Evolutionary conservation across 2,888 invertebrate genomes (phyloP), one percentile per base, ranked within the genome.

Genomic region (Neoscelio sp.): DNA sequence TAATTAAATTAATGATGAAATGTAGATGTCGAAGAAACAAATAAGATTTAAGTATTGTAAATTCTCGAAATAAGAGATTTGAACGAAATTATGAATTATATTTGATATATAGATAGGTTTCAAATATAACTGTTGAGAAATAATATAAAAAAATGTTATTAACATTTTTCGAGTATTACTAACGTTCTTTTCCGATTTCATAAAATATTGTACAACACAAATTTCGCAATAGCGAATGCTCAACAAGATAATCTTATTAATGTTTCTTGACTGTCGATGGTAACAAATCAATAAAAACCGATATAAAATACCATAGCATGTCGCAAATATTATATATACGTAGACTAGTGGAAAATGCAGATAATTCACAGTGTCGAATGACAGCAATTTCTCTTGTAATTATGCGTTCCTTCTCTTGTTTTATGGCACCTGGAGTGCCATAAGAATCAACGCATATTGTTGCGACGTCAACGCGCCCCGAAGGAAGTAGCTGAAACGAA

Each of bases 291-390:
- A 12, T 5, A 15, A 23, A 35, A 35, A n/a, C 17, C 17, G 40
- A 60, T 33, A 54, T 40, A 40, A 50, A 38, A 46, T 46, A 18
- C 28, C 20, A 30, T 42, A 18, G 38, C 30, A 35, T 30, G 50
- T 26, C 13, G 38, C 20, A 46, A 48, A n/a, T 46, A 73, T 64
- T 73, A 54, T 28, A 67, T 74, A 71, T 52, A 62, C 46, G 65
- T 48, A 76, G 82, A 38, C 60, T 46, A 62, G 70, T 65, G 77
- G 56, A 79, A 80, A 84, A 83, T 81, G 83, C 77, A 67, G 78
- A 82, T 84, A 80, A 83, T 82, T 83, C 78, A 74, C 74, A 73
- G 62, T 74, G 77, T 80, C 65, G 80, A 78, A 78, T 80, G 78
- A 78, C 70, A 65, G 73, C 76, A 70, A 70, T 74, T 82, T 77